Evolutionary conservation across 2,888 invertebrate genomes (phyloP), one percentile per base, ranked within the genome.

Genomic region (Junonia oenone): DNA sequence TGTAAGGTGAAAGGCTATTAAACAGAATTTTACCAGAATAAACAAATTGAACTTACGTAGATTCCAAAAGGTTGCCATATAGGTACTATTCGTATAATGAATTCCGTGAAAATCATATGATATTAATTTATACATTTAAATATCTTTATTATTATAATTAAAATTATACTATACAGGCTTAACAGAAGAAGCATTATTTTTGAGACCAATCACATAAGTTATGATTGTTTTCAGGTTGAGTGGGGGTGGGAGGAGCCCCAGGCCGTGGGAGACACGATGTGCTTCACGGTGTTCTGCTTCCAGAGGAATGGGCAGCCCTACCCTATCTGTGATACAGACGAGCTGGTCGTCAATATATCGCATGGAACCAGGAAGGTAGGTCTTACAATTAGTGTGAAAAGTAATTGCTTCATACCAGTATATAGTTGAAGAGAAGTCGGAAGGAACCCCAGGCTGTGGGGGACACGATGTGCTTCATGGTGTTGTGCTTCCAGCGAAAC

Each of bases 161-260:
- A n/a, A n/a, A n/a, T n/a, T n/a, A n/a, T n/a, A n/a, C n/a, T n/a
- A n/a, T n/a, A n/a, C n/a, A n/a, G n/a, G n/a, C n/a, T n/a, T n/a
- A n/a, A n/a, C n/a, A n/a, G n/a, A n/a, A n/a, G n/a, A n/a, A n/a
- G n/a, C n/a, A n/a, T n/a, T n/a, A n/a, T n/a, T n/a, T n/a, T n/a
- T n/a, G n/a, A n/a, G n/a, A n/a, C n/a, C n/a, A n/a, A n/a, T n/a
- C n/a, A n/a, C n/a, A n/a, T n/a, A n/a, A n/a, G n/a, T n/a, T n/a
- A n/a, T 8, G n/a, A 2, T 2, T 2, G 26, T 43, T 47, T 40
- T 1, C 68, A 93, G 87, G 95, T 96, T 64, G 92, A 93, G 67
- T 98, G 98, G 92, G 96, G 97, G 69, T 98, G 98, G 98, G 92
- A 94, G 59, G 97, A 97, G 82, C 97, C 97, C 14, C 94, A 96